Conservation (phyloP, 2,113 vertebrate genomes). For the Heptranchias perlo region DNA sequence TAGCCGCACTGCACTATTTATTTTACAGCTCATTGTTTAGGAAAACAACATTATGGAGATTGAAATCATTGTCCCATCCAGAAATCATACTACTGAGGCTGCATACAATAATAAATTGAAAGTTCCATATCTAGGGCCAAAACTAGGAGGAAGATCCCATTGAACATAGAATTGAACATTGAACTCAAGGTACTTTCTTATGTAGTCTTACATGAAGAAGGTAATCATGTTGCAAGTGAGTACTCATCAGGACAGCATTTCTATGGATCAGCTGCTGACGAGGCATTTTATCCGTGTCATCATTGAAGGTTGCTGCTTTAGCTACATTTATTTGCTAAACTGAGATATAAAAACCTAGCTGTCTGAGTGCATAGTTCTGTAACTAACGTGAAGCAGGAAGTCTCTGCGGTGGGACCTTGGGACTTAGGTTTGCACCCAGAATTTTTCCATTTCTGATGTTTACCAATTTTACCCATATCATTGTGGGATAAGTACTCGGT, state of each 20-base stretch:
- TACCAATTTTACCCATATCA: not conserved
- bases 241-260: not conserved
- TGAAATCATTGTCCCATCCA: not conserved
- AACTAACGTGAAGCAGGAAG: too few relatives aligned
- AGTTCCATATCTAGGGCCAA: not conserved
- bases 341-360: too few relatives aligned
- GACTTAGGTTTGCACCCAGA: not conserved
- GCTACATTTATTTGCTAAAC: too few relatives aligned
- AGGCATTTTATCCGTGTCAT: too few relatives aligned
- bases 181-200: not conserved
- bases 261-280: too few relatives aligned
- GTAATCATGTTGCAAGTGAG: not conserved
- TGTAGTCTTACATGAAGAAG: not conserved
- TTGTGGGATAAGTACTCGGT: not conserved
- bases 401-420: too few relatives aligned
- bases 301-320: too few relatives aligned
- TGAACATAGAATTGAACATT: too few relatives aligned
- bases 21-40: not conserved
- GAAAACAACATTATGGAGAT: not conserved
- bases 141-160: not conserved
- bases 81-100: not conserved
- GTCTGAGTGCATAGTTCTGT: too few relatives aligned
- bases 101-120: not conserved
- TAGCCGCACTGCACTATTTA: not conserved
- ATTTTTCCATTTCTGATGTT: not conserved